Conservation (phyloP, 1,140 invertebrate species). For the Zaprionus kolodkinae region DNA sequence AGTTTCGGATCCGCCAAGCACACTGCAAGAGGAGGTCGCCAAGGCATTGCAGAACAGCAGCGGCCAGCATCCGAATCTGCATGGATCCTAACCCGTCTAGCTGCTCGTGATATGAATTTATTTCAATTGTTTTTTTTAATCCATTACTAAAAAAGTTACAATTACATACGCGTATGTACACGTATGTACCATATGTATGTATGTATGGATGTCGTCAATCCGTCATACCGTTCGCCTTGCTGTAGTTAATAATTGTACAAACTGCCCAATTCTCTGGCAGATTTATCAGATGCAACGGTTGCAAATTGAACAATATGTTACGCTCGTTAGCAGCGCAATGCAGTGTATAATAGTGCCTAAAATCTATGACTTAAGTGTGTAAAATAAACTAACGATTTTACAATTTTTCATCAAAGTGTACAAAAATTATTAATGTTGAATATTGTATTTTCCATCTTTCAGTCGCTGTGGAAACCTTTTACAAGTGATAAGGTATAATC, state of each 20-base stretch:
- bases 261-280: constrained; percentile 34
- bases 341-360: constrained; percentile 75
- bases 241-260: constrained; percentile 65
- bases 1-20: constrained; percentile 91
- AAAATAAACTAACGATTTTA: constrained; percentile 79
- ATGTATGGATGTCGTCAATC: constrained; percentile 19
- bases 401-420: constrained; percentile 57
- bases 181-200: background rate
- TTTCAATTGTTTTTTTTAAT: constrained; percentile 53
- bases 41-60: constrained; percentile 76
- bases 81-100: constrained; percentile 66
- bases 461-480: no score
- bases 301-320: constrained; percentile 28
- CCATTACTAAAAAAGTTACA: constrained; percentile 43
- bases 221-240: constrained; percentile 34
- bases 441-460: background rate
- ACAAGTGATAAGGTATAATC: background rate
- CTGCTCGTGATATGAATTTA: constrained; percentile 77
- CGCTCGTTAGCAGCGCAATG: constrained; percentile 32
- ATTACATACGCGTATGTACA: constrained; percentile 8
- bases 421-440: background rate
- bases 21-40: constrained; percentile 93
- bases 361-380: constrained; percentile 64
- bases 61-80: constrained; percentile 81
- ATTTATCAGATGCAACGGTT: constrained; percentile 54